These are phyloP conservation scores for Oreortyx pictus DNA, from an alignment of 2,797 vertebrate species.

Conservation along the genomic window DNA sequence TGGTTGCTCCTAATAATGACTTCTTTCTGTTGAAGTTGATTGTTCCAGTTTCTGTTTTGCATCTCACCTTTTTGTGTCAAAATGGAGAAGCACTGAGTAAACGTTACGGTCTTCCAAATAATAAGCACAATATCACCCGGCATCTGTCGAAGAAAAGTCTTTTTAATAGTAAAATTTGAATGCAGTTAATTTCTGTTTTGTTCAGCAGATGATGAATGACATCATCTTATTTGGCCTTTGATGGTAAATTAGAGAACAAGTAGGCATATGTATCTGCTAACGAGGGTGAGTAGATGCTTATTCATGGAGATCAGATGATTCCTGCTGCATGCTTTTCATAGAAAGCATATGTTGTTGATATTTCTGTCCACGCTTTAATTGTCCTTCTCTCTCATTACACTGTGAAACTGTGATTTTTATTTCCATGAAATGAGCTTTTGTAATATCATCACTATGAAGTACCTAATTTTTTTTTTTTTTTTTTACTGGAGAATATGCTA, in stretches of 20 bases:
- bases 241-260: not conserved
- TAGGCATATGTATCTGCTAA: not conserved
- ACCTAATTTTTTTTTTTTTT: not conserved
- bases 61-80: not conserved
- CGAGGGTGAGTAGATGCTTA: slow-evolving; percentile 35
- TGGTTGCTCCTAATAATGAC: slow-evolving; percentile 48
- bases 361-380: not conserved
- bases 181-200: not conserved
- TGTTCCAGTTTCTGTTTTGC: slow-evolving; percentile 21
- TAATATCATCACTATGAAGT: not conserved
- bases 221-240: not conserved
- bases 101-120: not conserved
- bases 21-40: slow-evolving; percentile 27
- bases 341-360: not conserved
- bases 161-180: not conserved
- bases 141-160: not conserved
- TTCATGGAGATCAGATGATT: slow-evolving; percentile 5
- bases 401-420: not conserved
- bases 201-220: not conserved
- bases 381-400: not conserved
- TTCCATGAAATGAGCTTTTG: not conserved
- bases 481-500: not conserved
- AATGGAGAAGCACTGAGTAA: not conserved
- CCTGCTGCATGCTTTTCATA: not conserved
- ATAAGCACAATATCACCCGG: not conserved